Evolutionary conservation across 2,888 invertebrate genomes (phyloP).

Genomic region (Belgica antarctica): DNA sequence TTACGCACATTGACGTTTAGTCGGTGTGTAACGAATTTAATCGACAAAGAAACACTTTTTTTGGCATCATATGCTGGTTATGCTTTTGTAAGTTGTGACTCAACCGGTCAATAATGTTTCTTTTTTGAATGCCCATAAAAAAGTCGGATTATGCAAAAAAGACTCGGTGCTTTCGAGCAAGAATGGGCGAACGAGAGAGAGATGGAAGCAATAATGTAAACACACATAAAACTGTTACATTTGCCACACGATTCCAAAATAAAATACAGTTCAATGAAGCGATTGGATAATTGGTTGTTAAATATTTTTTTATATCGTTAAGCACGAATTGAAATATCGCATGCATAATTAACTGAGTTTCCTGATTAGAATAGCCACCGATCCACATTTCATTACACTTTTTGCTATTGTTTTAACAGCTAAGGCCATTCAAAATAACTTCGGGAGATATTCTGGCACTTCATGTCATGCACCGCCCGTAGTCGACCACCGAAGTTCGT

Average conservation of each 20-base stretch:
- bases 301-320: not conserved
- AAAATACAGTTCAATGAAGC: conserved; percentile 13
- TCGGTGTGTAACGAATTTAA: conserved; percentile 17
- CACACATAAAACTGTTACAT: conserved; percentile 3
- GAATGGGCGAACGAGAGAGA: not conserved
- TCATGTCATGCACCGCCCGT: too few species aligned
- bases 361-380: conserved; percentile 26
- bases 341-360: conserved; percentile 8
- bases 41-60: not conserved
- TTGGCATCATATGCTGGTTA: conserved; percentile 12
- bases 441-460: too few species aligned
- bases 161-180: not conserved
- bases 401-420: too few species aligned
- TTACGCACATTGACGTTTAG: not conserved
- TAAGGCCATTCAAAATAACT: too few species aligned
- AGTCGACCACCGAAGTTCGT: too few species aligned
- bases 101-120: conserved; percentile 6
- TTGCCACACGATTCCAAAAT: not conserved
- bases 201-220: too few species aligned
- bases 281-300: conserved; percentile 18
- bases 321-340: not conserved
- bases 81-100: conserved; percentile 6
- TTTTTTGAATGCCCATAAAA: not conserved
- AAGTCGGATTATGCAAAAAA: conserved; percentile 13
- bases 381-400: too few species aligned